A percentile compares a stretch with the other conserved stretches of the same genome.
phyloP scores from a whole-genome alignment of 2,113 vertebrate species.

The Uria lomvia region DNA sequence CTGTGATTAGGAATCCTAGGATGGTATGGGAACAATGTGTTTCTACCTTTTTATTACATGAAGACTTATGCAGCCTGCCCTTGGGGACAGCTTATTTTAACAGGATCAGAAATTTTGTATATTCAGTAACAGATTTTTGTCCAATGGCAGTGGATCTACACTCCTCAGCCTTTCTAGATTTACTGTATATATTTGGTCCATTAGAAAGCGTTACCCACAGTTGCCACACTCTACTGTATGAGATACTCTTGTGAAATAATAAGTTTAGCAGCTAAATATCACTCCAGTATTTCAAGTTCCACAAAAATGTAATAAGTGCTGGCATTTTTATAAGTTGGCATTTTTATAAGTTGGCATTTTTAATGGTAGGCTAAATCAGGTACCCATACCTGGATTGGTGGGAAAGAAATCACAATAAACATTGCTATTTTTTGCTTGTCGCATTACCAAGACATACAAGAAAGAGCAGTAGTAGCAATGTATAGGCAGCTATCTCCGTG shows the following conservation, averaged over 20 bases:
- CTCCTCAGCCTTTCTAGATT: background rate
- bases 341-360: background rate
- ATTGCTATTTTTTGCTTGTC: background rate
- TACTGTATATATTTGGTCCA: background rate
- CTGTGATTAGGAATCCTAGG: background rate
- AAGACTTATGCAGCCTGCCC: background rate
- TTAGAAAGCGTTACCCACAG: background rate
- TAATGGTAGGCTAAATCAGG: background rate
- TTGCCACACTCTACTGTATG: background rate
- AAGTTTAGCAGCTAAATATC: background rate
- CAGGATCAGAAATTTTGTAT: background rate
- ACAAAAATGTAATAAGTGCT: background rate
- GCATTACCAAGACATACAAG: background rate
- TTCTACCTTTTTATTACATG: background rate
- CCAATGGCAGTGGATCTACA: background rate
- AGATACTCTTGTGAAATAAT: background rate
- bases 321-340: background rate
- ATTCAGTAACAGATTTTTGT: background rate
- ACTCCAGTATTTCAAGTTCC: background rate
- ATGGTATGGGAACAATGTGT: background rate
- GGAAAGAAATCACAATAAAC: background rate
- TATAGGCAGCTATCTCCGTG: background rate
- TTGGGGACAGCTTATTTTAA: background rate
- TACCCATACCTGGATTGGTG: fast-evolving
- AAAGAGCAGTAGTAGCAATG: background rate